Base-by-base conservation (phyloP, 2,888 invertebrate species). In the Caenorhabditis macrosperma region DNA sequence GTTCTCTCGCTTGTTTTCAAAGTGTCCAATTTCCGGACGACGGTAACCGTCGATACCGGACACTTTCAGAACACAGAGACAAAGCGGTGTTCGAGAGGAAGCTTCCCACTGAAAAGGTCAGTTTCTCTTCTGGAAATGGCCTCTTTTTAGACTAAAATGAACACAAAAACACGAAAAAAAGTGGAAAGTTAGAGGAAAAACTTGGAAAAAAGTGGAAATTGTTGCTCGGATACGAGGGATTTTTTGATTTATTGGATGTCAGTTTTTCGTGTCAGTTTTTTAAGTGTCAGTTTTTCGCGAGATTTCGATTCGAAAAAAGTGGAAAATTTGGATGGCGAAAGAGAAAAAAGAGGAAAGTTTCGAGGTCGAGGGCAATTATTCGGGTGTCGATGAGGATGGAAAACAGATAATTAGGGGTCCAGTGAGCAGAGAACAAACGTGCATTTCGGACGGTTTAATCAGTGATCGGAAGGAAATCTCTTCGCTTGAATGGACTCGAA, bases 251-350 rank as follows among this genome's bases (percentile, higher is more conserved):
- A 67, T 67, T 55, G 20, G 41, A n/a, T 24, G 26, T 38, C 41
- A 38, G n/a, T n/a, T n/a, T n/a, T n/a, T n/a, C n/a, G 35, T 63
- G 63, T 63, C 63, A 63, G 48, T 50, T 63, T 63, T n/a, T 5
- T n/a, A 38, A 38, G 38, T 38, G 38, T 5, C 38, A 38, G 38
- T 9, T 33, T 9, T 9, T 33, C 9, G 6, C 9, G 33, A 33
- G 5, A 7, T 33, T 33, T 33, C 33, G 33, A 33, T 33, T 33
- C 33, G 38, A 38, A 38, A 38, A 38, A 38, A 38, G 38, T 12
- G 2, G 15, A 38, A 38, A 38, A 38, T 17, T 17, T 46, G 46
- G 20, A 46, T 20, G 17, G 33, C 17, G 22, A 46, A 46, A 46
- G 20, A 46, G 46, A 46, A 46, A 9, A 20, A 46, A 28, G 5